Conservation (phyloP, 2,113 vertebrate species). For the Ctenomys sociabilis region DNA sequence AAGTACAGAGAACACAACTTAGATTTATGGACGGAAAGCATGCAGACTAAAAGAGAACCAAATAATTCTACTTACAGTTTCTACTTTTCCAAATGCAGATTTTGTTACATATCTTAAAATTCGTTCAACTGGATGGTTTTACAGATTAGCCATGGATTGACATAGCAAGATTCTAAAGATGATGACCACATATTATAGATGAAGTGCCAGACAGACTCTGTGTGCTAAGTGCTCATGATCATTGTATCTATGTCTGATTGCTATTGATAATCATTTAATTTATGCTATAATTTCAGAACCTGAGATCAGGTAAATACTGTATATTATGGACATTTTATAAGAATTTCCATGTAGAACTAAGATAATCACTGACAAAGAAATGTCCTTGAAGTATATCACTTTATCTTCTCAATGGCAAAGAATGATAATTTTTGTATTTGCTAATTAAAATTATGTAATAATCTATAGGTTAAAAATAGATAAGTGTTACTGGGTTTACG, state of each 20-base stretch:
- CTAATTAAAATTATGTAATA: slow-evolving; percentile 46
- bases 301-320: not conserved
- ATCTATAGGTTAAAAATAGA: slow-evolving; percentile 1
- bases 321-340: slow-evolving; percentile 8
- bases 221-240: not conserved
- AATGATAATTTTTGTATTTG: slow-evolving; percentile 1
- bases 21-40: not conserved
- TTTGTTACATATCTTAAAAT: not conserved
- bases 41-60: not conserved
- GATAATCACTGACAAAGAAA: slow-evolving; percentile 52
- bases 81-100: not conserved
- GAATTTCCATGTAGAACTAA: slow-evolving; percentile 44
- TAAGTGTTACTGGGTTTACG: slow-evolving; percentile 11
- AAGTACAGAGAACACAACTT: not conserved
- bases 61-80: not conserved
- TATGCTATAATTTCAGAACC: not conserved
- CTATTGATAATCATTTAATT: slow-evolving; percentile 28
- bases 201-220: not conserved
- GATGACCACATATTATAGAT: not conserved
- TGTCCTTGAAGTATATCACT: slow-evolving; percentile 48
- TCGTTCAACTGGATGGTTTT: not conserved
- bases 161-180: not conserved
- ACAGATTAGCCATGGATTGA: not conserved
- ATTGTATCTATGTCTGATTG: not conserved
- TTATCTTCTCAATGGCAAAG: slow-evolving; percentile 11